Evolutionary conservation across 2,113 vertebrate genomes (phyloP), one percentile per base, ranked within the genome.

Genomic region (Martes martes): DNA sequence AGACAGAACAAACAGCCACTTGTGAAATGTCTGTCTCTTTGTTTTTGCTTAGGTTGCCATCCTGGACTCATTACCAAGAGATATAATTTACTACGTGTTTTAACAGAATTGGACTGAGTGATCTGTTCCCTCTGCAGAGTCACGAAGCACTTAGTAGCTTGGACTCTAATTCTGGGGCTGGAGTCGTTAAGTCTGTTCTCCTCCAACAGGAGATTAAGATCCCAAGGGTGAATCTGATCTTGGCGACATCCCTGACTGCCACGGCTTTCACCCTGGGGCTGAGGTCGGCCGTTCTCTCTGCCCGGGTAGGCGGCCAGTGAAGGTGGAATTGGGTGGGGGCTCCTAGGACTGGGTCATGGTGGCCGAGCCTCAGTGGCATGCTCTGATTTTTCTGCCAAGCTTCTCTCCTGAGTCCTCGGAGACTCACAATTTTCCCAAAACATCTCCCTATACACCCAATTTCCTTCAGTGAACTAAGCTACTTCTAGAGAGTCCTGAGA

Each of bases 111-210:
- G 65, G 91, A 71, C 67, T 15, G 47, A 88, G 80, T 42, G 84
- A 67, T 86, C 28, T 57, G 50, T 45, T 95, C 19, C 50, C 76
- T 71, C 26, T 13, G 50, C 61, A 57, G 57, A 82, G n/a, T 71
- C 84, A 24, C 0, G 15, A 55, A 87, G 67, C 86, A 14, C 89
- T 50, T 42, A 91, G 36, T 67, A 90, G 45, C 82, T 76, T 2
- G 1, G 65, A 61, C 74, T 73, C 91, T 95, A 74, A 74, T 93
- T 94, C 89, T 65, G 89, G 55, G 42, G 57, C 33, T 82, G 83
- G 96, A 93, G 93, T 79, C 89, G 8, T 39, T 7, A 78, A 91
- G 95, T 97, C 92, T 97, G 95, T 33, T 31, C 57, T 91, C 91
- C 52, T 65, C 80, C 59, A 74, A 33, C 78, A 79, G 36, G 91